Evolutionary conservation across 2,888 invertebrate genomes (phyloP), one percentile per base, ranked within the genome.

Genomic region (Luffia ferchaultella): DNA sequence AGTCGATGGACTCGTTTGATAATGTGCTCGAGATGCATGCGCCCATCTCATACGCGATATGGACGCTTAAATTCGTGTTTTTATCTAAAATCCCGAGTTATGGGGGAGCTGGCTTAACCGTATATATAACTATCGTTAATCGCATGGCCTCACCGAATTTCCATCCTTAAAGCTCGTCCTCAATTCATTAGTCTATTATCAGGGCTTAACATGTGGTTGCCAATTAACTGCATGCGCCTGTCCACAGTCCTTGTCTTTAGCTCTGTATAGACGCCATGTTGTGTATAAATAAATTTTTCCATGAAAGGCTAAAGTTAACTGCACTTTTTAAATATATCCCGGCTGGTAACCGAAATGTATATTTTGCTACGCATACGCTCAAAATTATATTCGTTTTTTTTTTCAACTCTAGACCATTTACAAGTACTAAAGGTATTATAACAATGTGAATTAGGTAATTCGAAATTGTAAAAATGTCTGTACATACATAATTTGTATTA

Each of bases 271-370:
- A 30, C 12, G 12, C 30, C n/a, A n/a, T n/a, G n/a, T n/a, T n/a
- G 57, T 64, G 62, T 60, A 57, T 57, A 59, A 64, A 19, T 44
- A 50, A 59, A 64, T 67, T 67, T 70, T n/a, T n/a, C n/a, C n/a
- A n/a, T n/a, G n/a, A n/a, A n/a, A n/a, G n/a, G n/a, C n/a, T n/a
- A n/a, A n/a, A n/a, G n/a, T n/a, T n/a, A n/a, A n/a, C n/a, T n/a
- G n/a, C n/a, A n/a, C n/a, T n/a, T n/a, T n/a, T n/a, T n/a, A n/a
- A n/a, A n/a, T n/a, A n/a, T n/a, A n/a, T n/a, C n/a, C n/a, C n/a
- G n/a, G n/a, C n/a, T n/a, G n/a, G n/a, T n/a, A n/a, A n/a, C n/a
- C n/a, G n/a, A n/a, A n/a, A n/a, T n/a, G n/a, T n/a, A n/a, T n/a
- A n/a, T n/a, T n/a, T n/a, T n/a, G n/a, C n/a, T n/a, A n/a, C n/a